Base-by-base conservation (phyloP, 1,140 invertebrate genomes). In the Delia radicum region DNA sequence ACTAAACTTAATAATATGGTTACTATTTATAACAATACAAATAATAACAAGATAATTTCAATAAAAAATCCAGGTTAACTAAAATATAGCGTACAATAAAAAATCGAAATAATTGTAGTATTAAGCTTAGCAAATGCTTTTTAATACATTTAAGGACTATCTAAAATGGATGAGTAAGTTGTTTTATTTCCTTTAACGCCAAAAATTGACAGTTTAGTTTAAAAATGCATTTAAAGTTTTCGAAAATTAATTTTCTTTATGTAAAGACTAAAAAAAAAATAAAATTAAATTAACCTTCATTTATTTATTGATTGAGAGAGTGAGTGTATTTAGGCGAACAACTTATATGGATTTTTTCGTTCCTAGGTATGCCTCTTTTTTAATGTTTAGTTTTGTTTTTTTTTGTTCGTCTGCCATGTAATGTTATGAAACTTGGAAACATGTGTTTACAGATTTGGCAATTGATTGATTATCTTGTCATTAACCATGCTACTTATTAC, bases 141-240 rank as follows among this genome's bases (percentile, higher is more conserved):
- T 63, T 24, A 46, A 73, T 46, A 74, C 46, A 48, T 74, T 74
- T 46, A 61, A 63, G 73, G 73, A 74, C 21, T 74, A 48, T 74
- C 73, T 74, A 74, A 63, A 74, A 74, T 74, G 73, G 73, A 74
- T 74, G 55, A 29, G 73, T 74, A 74, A 74, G 73, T 74, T 33
- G 29, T 69, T 69, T 37, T 69, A n/a, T 31, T 69, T 69, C 31
- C 24, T 69, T 7, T 21, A 69, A 33, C n/a, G 12, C 37, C n/a
- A 42, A n/a, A 42, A 42, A 15, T 42, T 42, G n/a, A n/a, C n/a
- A n/a, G n/a, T n/a, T n/a, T n/a, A n/a, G n/a, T n/a, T n/a, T n/a
- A n/a, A n/a, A n/a, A n/a, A n/a, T n/a, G n/a, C 31, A 5, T 33
- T 5, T 42, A 42, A 42, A 37, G n/a, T n/a, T n/a, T n/a, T 5